Percentiles rank a stretch among this genome's conserved stretches.
phyloP scores from a whole-genome alignment of 1,140 invertebrate species.

The Hycleus cichorii region DNA sequence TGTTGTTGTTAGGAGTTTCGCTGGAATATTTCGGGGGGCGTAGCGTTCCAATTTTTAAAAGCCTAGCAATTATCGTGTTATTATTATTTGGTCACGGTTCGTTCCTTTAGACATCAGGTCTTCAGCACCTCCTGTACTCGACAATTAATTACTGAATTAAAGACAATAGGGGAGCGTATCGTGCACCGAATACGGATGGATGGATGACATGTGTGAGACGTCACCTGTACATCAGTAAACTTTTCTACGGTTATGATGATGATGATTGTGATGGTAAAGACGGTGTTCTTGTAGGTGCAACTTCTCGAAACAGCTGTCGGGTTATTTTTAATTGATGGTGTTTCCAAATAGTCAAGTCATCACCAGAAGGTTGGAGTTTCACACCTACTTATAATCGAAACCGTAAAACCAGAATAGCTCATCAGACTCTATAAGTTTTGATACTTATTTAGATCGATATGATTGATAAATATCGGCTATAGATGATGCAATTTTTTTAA shows the following conservation, averaged over 20 bases:
- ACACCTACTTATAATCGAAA: constrained; percentile 29
- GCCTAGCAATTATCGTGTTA: background rate
- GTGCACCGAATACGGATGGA: background rate
- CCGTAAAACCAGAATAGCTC: constrained; percentile 24
- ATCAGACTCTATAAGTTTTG: constrained; percentile 9
- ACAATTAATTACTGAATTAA: constrained; percentile 24
- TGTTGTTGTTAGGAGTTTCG: too few species aligned
- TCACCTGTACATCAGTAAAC: constrained; percentile 15
- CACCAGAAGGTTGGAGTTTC: constrained; percentile 30
- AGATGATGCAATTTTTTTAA: too few species aligned
- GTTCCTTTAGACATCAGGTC: background rate
- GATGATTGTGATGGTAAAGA: background rate
- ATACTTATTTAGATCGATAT: constrained; percentile 21
- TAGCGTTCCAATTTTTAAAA: too few species aligned
- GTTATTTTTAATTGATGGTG: constrained; percentile 31
- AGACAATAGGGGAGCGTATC: constrained; percentile 24
- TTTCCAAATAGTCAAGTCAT: constrained; percentile 27
- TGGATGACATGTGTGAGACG: constrained; percentile 24
- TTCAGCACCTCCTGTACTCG: constrained; percentile 17
- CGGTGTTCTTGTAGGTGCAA: background rate
- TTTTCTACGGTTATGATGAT: too few species aligned
- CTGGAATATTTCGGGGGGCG: too few species aligned
- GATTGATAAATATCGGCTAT: constrained; percentile 3
- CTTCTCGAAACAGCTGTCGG: constrained; percentile 20
- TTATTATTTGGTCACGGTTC: background rate